Evolutionary conservation across 2,888 invertebrate species (phyloP).

Genomic region (Eilema sororculum): DNA sequence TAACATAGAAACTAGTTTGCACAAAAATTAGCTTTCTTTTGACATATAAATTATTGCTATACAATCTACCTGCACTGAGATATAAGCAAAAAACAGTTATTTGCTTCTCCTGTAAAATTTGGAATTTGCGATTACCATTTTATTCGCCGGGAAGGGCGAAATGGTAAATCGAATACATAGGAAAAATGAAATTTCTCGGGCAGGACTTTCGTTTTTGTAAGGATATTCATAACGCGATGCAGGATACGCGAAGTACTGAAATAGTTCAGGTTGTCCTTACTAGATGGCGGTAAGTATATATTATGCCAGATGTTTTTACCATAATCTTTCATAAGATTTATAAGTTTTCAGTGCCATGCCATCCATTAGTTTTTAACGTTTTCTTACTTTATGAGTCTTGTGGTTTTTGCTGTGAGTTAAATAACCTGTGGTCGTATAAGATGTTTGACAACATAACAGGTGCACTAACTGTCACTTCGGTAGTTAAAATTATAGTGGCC

Average conservation of each 20-base stretch:
- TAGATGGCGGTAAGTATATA: background rate
- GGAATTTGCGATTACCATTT: no score
- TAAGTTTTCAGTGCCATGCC: background rate
- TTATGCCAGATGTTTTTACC: background rate
- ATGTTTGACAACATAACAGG: conserved; percentile 18
- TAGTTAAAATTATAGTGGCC: conserved; percentile 13
- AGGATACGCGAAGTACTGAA: background rate
- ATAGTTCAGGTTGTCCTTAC: background rate
- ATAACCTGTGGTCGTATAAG: background rate
- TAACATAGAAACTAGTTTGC: no score
- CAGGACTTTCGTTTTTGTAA: background rate
- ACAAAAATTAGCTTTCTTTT: no score
- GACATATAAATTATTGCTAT: no score
- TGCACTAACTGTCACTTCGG: conserved; percentile 7
- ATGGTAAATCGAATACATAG: no score
- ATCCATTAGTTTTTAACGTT: background rate
- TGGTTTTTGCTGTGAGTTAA: background rate
- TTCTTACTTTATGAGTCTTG: background rate
- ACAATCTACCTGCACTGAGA: no score
- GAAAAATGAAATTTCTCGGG: no score
- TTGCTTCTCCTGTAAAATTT: no score
- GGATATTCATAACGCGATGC: background rate
- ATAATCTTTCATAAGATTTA: background rate
- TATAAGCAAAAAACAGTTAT: no score
- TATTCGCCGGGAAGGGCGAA: no score